A percentile compares a stretch with the other conserved stretches of the same genome.
Evolutionary conservation across 1,140 invertebrate genomes (phyloP).

Genomic region (Halictus rubicundus): DNA sequence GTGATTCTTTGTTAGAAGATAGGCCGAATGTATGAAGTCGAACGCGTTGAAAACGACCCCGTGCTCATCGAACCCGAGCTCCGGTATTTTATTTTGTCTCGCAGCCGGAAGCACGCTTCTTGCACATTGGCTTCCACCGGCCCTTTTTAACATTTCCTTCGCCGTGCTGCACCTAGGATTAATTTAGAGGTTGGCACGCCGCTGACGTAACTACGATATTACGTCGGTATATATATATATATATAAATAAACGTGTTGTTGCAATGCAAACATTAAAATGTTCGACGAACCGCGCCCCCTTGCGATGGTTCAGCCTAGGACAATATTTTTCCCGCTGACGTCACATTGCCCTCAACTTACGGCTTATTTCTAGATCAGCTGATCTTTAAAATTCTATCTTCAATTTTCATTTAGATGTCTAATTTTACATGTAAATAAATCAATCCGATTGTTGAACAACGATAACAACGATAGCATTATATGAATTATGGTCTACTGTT

Average conservation of each 20-base stretch:
- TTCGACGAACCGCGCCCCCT: background rate
- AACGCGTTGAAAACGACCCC: slow-evolving; percentile 36
- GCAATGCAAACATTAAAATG: slow-evolving; percentile 18
- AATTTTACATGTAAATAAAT: too few species aligned
- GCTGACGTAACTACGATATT: slow-evolving; percentile 22
- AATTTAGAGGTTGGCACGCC: slow-evolving; percentile 42
- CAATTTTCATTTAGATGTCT: too few species aligned
- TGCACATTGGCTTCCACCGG: slow-evolving; percentile 55
- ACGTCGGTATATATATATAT: slow-evolving; percentile 32
- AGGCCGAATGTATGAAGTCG: background rate
- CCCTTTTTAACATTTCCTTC: slow-evolving; percentile 37
- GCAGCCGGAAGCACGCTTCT: slow-evolving; percentile 69
- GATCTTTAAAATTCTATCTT: too few species aligned
- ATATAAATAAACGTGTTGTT: slow-evolving; percentile 32
- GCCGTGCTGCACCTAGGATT: slow-evolving; percentile 7
- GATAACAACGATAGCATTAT: too few species aligned
- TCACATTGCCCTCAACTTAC: too few species aligned
- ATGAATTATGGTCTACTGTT: too few species aligned
- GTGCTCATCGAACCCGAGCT: slow-evolving; percentile 71
- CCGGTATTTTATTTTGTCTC: slow-evolving; percentile 71
- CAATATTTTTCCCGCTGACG: too few species aligned
- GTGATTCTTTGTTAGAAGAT: background rate
- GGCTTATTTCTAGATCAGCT: too few species aligned
- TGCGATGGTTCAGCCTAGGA: too few species aligned
- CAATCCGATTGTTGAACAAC: too few species aligned